Base-by-base conservation (phyloP, 2,113 vertebrate genomes). In the Cranoglanis bouderius region DNA sequence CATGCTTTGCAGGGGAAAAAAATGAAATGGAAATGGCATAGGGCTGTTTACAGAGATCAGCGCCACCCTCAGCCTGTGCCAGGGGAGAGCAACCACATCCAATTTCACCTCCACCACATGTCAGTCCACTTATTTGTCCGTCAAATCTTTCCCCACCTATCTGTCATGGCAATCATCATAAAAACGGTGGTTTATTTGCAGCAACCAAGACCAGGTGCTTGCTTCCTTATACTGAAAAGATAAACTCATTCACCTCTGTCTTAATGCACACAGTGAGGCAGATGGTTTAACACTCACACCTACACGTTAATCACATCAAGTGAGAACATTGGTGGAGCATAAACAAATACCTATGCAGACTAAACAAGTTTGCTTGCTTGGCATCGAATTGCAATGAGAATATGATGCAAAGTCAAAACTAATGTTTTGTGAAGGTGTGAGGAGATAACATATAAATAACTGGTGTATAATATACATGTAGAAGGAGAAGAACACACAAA, bases 1-100 rank as follows among this genome's bases (percentile, higher is more conserved):
- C 94, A 96, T 95, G 94, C 94, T 95, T 95, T 95, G 92, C 85
- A 88, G 94, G 93, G 92, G 93, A 93, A 93, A 93, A 93, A 94
- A 95, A 95, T 92, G 89, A 93, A 94, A 94, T 94, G 93, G 91
- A 94, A 95, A 93, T 93, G 92, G 89, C 91, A 70, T 92, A 57
- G 87, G 88, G 65, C 91, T 93, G 94, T 95, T 95, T 95, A 95
- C 94, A 87, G 74, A 94, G 93, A 92, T 93, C 90, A 92, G 93
- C 88, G 91, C 93, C 93, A 93, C 88, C 92, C 91, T 93, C 90
- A 93, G 92, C 92, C 90, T 92, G 93, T 77, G 82, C 89, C 92
- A 92, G 78, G 90, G 94, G 92, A 95, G 92, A 92, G 91, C 90
- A 93, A 92, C 90, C 94, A 94, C 91, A 92, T 93, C 92, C 93